Evolutionary conservation across 2,113 vertebrate genomes (phyloP), one percentile per base, ranked within the genome.

Genomic region (Lagopus leucura): DNA sequence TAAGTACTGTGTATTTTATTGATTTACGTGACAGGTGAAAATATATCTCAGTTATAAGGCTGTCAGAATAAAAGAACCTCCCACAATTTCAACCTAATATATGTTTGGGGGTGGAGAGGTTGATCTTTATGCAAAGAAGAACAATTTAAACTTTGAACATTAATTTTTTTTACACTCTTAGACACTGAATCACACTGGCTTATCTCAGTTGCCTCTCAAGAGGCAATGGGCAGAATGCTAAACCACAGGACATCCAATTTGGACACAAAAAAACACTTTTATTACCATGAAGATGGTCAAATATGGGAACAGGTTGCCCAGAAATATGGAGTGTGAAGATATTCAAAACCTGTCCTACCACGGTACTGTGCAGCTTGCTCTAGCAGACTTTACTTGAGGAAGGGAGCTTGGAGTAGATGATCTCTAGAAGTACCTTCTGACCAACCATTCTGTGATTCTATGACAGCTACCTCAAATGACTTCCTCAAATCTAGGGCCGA

Each of bases 21-120:
- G 95, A 97, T 97, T 90, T 97, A 93, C 69, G 85, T 96, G 96
- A 96, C 93, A 96, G 93, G 94, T 92, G 75, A 95, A 96, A 96
- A 96, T 96, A 97, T 89, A 91, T 81, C 81, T 86, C 75, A 94
- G 88, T 95, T 95, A 57, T 82, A 95, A 96, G 86, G 75, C 75
- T 96, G 92, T 90, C 90, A 94, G 93, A 87, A 82, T 30, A 82
- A 95, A 95, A 96, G 92, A 94, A 94, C 90, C 88, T 91, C 93
- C 95, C 92, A 95, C 92, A 95, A 86, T 69, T 94, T 95, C 69
- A 95, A 69, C 13, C 34, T 94, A 95, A 89, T 86, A 86, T 65
- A 43, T 57, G 83, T 88, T 81, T 95, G 34, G 8, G 57, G 65
- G 65, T 75, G 79, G 75, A 95, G 64, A 94, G 38, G 55, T 66